Base-by-base conservation (phyloP, 2,113 vertebrate genomes). In the Passer montanus region DNA sequence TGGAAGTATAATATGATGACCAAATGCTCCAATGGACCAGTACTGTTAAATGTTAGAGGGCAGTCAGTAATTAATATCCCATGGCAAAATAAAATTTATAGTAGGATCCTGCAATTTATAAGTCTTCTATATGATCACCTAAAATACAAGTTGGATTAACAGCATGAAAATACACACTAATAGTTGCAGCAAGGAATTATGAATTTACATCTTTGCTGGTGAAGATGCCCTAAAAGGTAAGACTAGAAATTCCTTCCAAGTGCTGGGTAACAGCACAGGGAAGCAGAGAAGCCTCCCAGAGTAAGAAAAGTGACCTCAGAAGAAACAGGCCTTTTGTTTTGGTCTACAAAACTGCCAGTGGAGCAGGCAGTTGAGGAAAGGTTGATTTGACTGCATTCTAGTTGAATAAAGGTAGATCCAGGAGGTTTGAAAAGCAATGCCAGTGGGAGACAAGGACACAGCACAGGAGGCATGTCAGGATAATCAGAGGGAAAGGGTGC, bases 11-110 rank as follows among this genome's bases (percentile, higher is more conserved):
- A 20, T 30, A 53, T 17, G 21, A 35, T 47, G 27, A 5, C 35
- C 7, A 1, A 81, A 68, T 64, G 13, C 23, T 95, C 27, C 73
- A 84, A 35, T 0, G 23, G 28, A 74, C n/a, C 0, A 0, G 27
- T 67, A 55, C 55, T 53, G 35, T 76, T 68, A 93, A 73, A 78
- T 58, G 46, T 33, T 53, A 74, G 60, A 81, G 47, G 28, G 23
- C 23, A 62, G 33, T 67, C 59, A 90, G 50, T 83, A 95, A 86
- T 86, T 77, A 80, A 73, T 53, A 87, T 28, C 17, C 26, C 18
- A n/a, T 10, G 5, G 30, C 68, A 81, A 84, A 90, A 27, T 19
- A 87, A 91, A 84, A 77, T 62, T 52, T 10, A 31, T 67, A 75
- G 31, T 39, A 47, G 17, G 37, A 69, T 35, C 21, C 13, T 62